A percentile compares a stretch with the other conserved stretches of the same genome.
phyloP scores from a whole-genome alignment of 2,888 invertebrate genomes.

The Pilophorus perplexus region DNA sequence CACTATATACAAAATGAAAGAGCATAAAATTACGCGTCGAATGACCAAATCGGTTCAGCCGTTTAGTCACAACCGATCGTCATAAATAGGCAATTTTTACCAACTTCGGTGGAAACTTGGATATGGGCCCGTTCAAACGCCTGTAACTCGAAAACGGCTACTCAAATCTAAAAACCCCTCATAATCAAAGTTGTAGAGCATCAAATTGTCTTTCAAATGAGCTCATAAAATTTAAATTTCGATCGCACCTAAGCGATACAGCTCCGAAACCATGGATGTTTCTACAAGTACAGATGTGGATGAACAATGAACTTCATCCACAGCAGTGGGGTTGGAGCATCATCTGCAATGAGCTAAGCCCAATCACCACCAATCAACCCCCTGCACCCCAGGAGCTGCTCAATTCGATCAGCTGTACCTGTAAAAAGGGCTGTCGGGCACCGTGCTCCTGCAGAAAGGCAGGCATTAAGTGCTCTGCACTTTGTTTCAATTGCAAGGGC shows the following conservation, averaged over 20 bases:
- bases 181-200: constrained; percentile 1
- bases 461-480: background rate
- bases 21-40: constrained; percentile 10
- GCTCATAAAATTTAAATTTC: constrained; percentile 15
- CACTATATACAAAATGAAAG: background rate
- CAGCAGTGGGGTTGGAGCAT: constrained; percentile 13
- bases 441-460: constrained; percentile 10
- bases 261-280: background rate
- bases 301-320: background rate
- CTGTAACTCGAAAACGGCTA: constrained; percentile 5
- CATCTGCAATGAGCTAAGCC: constrained; percentile 1
- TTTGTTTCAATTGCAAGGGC: constrained; percentile 1
- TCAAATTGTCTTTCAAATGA: background rate
- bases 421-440: background rate
- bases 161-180: constrained; percentile 3
- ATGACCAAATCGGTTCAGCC: constrained; percentile 1
- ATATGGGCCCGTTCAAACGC: background rate
- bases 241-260: background rate
- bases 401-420: background rate
- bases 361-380: background rate
- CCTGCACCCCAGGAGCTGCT: constrained; percentile 16
- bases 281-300: constrained; percentile 16
- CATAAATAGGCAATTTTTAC: constrained; percentile 16
- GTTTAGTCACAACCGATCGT: constrained; percentile 8
- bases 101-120: constrained; percentile 7